Evolutionary conservation across 2,113 vertebrate species (phyloP).

Genomic region (Tragelaphus imberbis): DNA sequence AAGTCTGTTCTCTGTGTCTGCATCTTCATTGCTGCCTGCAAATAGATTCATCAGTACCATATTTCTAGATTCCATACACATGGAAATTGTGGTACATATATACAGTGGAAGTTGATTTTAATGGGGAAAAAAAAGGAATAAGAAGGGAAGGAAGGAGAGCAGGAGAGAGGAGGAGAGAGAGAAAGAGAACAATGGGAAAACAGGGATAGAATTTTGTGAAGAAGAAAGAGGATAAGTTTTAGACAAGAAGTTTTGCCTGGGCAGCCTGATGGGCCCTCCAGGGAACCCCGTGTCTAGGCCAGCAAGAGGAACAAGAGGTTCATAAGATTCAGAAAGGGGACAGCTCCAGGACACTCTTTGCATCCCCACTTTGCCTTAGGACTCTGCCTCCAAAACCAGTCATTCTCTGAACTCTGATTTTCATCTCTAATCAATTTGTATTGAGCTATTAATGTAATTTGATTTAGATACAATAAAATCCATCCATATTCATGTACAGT

Average conservation of each 20-base stretch:
- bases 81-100: not conserved
- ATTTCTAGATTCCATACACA: not conserved
- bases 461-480: not conserved
- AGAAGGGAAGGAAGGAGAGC: not conserved
- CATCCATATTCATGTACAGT: not conserved
- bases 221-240: not conserved
- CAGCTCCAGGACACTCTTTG: not conserved
- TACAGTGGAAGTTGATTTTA: not conserved
- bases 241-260: not conserved
- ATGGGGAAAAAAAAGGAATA: not conserved
- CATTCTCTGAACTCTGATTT: not conserved
- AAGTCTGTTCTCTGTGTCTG: not conserved
- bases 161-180: not conserved
- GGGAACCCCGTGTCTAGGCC: not conserved
- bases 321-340: not conserved
- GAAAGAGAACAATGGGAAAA: not conserved
- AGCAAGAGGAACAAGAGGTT: not conserved
- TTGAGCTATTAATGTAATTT: not conserved
- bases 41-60: not conserved
- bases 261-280: not conserved
- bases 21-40: not conserved
- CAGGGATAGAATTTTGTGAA: not conserved
- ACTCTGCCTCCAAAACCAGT: not conserved
- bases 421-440: not conserved
- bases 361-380: not conserved